Evolutionary conservation across 2,797 vertebrate genomes (phyloP).

Genomic region (Peromyscus aztecus): DNA sequence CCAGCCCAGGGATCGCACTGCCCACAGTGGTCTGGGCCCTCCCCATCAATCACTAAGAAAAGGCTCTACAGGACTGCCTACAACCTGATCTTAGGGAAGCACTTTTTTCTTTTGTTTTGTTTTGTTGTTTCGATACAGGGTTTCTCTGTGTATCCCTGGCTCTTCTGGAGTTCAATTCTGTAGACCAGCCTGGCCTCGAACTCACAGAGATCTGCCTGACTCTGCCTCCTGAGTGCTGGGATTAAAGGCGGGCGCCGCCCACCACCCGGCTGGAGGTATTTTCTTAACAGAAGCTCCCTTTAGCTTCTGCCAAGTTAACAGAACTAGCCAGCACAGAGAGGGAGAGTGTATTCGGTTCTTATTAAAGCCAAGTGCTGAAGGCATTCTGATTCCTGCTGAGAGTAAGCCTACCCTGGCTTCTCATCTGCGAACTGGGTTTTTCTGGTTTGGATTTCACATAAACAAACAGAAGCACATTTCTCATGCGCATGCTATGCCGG

Average conservation of each 20-base stretch:
- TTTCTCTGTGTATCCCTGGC: not conserved
- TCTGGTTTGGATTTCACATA: slow-evolving; percentile 16
- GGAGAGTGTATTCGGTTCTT: not conserved
- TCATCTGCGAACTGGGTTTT: not conserved
- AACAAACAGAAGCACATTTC: slow-evolving; percentile 26
- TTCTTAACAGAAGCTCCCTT: not conserved
- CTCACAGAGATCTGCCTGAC: not conserved
- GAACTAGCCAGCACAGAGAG: not conserved
- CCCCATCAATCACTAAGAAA: not conserved
- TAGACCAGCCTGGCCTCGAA: not conserved
- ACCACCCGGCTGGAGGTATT: not conserved
- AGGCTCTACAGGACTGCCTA: not conserved
- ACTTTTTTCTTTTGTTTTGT: not conserved
- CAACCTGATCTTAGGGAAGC: not conserved
- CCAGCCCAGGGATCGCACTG: not conserved
- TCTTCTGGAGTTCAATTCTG: not conserved
- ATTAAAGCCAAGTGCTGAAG: not conserved
- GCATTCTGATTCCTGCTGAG: not conserved
- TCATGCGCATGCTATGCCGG: not conserved
- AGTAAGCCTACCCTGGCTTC: not conserved
- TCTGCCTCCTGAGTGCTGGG: not conserved
- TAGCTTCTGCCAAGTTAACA: not conserved
- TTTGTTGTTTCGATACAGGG: not conserved
- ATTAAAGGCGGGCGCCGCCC: not conserved
- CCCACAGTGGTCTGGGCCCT: not conserved